phyloP scores from a whole-genome alignment of 2,888 invertebrate species.

The Scrobipalpa costella region DNA sequence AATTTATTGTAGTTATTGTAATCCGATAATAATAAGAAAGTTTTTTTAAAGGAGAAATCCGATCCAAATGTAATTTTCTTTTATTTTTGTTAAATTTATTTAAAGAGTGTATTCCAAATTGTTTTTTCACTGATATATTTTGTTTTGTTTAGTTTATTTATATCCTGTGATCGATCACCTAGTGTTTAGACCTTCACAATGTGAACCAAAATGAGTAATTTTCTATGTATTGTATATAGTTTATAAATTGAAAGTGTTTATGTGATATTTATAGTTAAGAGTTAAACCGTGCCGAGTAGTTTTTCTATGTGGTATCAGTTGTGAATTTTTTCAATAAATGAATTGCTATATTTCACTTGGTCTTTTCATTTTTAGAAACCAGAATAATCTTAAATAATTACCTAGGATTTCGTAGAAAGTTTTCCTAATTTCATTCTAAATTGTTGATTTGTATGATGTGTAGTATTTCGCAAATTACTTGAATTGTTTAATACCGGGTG shows the following conservation, averaged over 20 bases:
- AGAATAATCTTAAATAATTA: too few species aligned
- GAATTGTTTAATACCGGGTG: too few species aligned
- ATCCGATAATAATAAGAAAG: not conserved
- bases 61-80: slow-evolving; percentile 18
- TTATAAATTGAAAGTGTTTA: slow-evolving; percentile 78
- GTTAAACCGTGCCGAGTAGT: slow-evolving; percentile 81
- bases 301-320: slow-evolving; percentile 82
- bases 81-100: slow-evolving; percentile 13
- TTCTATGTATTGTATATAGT: slow-evolving; percentile 75
- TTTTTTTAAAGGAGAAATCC: slow-evolving; percentile 16
- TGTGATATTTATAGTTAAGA: slow-evolving; percentile 81
- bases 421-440: too few species aligned
- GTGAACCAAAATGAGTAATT: slow-evolving; percentile 64
- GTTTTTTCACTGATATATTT: slow-evolving; percentile 17
- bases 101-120: slow-evolving; percentile 8
- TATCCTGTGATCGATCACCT: slow-evolving; percentile 48
- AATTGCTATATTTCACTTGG: slow-evolving; percentile 60
- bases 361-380: slow-evolving; percentile 28
- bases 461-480: too few species aligned
- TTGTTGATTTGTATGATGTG: too few species aligned
- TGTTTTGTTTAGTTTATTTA: slow-evolving; percentile 23
- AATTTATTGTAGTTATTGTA: not conserved
- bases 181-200: slow-evolving; percentile 54
- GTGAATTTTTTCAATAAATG: slow-evolving; percentile 79
- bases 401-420: too few species aligned